Evolutionary conservation across 2,888 invertebrate species (phyloP).

Genomic region (Nysson spinosus): DNA sequence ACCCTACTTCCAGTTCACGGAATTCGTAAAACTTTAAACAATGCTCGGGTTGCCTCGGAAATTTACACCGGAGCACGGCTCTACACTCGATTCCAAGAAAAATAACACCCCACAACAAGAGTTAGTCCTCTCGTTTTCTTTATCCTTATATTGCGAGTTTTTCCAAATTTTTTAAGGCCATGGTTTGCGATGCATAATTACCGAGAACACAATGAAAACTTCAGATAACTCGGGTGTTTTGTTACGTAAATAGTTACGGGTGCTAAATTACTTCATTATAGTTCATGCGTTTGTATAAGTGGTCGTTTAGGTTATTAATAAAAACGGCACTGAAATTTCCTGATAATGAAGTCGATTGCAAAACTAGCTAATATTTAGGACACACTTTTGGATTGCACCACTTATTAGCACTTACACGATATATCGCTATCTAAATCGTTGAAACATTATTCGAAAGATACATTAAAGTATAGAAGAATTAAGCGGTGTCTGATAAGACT

Average conservation of each 20-base stretch:
- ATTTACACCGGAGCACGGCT: constrained; percentile 20
- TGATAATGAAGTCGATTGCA: constrained; percentile 12
- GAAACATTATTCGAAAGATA: constrained; percentile 35
- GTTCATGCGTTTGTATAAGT: neutral
- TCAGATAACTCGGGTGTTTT: neutral
- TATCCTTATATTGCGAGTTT: too few species aligned
- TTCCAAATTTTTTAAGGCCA: too few species aligned
- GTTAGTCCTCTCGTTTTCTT: too few species aligned
- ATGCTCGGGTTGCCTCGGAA: constrained; percentile 19
- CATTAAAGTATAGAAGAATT: constrained; percentile 47
- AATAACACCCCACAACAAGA: too few species aligned
- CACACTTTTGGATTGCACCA: constrained; percentile 20
- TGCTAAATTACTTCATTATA: neutral
- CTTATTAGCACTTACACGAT: constrained; percentile 23
- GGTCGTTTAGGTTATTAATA: neutral
- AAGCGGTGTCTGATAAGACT: constrained; percentile 48
- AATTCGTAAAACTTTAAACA: constrained; percentile 38
- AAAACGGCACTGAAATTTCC: constrained; percentile 1
- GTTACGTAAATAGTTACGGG: neutral
- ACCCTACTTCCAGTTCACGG: constrained; percentile 43
- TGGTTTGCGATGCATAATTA: too few species aligned
- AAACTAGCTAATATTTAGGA: constrained; percentile 6
- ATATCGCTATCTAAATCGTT: constrained; percentile 38
- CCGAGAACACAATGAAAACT: neutral
- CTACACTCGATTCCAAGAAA: too few species aligned